phyloP scores from a whole-genome alignment of 2,113 vertebrate species.

The Phalacrocorax brasilianus region DNA sequence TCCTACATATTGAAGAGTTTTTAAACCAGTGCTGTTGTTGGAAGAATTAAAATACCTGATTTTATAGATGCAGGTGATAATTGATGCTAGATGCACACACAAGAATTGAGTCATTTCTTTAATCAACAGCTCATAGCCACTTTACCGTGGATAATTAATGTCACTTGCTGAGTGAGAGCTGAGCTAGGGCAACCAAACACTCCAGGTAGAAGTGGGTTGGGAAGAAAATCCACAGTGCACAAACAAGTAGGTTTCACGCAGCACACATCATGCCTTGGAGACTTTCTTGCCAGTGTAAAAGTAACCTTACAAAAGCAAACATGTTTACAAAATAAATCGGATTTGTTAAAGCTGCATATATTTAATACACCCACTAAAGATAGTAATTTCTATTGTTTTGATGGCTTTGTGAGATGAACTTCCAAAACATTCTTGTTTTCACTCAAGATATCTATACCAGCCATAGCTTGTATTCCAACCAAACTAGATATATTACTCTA shows the following conservation, averaged over 20 bases:
- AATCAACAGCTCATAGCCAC: conserved; percentile 3
- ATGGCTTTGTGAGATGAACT: background rate
- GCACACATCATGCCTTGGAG: background rate
- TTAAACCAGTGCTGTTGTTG: background rate
- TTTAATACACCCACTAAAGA: background rate
- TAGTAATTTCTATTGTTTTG: background rate
- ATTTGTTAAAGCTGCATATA: background rate
- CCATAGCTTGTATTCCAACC: background rate
- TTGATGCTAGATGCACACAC: background rate
- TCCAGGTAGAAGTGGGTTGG: background rate
- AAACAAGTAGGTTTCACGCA: background rate
- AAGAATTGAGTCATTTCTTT: background rate
- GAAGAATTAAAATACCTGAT: background rate
- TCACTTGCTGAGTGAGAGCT: background rate
- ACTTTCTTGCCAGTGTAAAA: background rate
- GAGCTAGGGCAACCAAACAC: background rate
- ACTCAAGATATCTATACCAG: background rate
- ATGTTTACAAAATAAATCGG: background rate
- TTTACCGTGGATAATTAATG: conserved; percentile 21
- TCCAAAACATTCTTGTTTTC: background rate
- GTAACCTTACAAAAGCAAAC: background rate
- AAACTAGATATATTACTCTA: background rate
- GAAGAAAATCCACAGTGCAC: background rate
- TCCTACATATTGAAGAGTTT: background rate
- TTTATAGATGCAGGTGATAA: background rate